Conservation (phyloP, 2,797 vertebrate genomes). For the Enteromius trimaculatus region DNA sequence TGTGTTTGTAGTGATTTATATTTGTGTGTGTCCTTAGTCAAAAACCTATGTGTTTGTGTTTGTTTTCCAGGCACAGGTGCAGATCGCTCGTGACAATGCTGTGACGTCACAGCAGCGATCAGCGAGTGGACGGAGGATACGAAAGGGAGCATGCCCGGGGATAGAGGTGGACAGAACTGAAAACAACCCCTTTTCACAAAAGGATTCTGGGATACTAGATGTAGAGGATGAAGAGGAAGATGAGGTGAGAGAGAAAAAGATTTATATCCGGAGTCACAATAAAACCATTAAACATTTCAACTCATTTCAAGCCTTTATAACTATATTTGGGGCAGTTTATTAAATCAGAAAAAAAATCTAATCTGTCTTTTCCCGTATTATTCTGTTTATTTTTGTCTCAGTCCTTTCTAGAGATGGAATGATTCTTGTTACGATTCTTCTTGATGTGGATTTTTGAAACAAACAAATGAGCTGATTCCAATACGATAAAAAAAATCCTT, state of each 20-base stretch:
- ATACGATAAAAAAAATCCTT: background rate
- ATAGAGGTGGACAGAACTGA: constrained; percentile 79
- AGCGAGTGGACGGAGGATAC: constrained; percentile 77
- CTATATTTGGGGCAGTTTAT: background rate
- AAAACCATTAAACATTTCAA: background rate
- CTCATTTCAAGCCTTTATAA: background rate
- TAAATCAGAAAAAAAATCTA: background rate
- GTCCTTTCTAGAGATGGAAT: background rate
- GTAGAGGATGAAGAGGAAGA: constrained; percentile 91
- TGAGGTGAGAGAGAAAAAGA: constrained; percentile 65
- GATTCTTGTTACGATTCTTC: background rate
- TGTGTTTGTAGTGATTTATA: background rate
- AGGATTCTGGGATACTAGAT: constrained; percentile 92
- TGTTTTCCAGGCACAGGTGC: constrained; percentile 85
- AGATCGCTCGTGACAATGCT: constrained; percentile 87
- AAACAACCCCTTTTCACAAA: constrained; percentile 85
- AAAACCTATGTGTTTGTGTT: background rate
- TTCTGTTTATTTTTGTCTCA: background rate
- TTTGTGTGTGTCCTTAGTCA: background rate
- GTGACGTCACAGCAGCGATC: constrained; percentile 81
- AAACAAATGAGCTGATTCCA: background rate
- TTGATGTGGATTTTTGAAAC: background rate
- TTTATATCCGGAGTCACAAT: background rate
- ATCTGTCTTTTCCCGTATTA: background rate
- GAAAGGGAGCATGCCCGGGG: constrained; percentile 73